Percentiles rank a stretch among this genome's conserved stretches.
Conservation (phyloP, 2,797 vertebrate genomes). For the Protonibea diacanthus region DNA sequence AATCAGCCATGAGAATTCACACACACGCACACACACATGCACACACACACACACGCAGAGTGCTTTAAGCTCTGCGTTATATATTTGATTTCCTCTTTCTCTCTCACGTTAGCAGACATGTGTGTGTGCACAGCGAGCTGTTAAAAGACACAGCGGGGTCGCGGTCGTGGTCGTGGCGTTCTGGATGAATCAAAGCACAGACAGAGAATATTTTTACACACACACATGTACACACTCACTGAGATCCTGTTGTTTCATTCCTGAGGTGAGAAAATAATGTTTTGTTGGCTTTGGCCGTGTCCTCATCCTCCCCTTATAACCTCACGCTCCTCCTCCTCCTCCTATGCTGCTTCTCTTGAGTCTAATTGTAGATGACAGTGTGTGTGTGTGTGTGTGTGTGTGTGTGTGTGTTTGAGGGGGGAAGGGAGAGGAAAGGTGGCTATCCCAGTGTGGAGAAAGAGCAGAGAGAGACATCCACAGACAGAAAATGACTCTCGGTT, state of each 20-base stretch:
- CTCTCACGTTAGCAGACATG: conserved; percentile 23
- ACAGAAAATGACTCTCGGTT: conserved; percentile 51
- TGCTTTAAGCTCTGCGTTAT: conserved; percentile 29
- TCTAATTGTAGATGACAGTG: conserved; percentile 81
- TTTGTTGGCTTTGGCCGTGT: conserved; percentile 57
- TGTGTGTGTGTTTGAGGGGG: conserved; percentile 69
- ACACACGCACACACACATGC: conserved; percentile 14
- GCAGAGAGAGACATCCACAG: conserved; percentile 45
- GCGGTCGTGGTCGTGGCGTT: neutral
- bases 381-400: conserved; percentile 63
- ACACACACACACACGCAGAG: conserved; percentile 10
- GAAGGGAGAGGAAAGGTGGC: conserved; percentile 75
- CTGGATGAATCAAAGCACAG: conserved; percentile 1
- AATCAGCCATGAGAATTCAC: conserved; percentile 56
- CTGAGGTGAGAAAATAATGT: conserved; percentile 63
- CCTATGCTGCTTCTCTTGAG: conserved; percentile 76
- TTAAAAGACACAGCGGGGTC: conserved; percentile 18
- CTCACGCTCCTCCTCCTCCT: conserved; percentile 67
- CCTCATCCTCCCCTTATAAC: conserved; percentile 64
- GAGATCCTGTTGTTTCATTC: conserved; percentile 47
- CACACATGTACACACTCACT: conserved; percentile 11
- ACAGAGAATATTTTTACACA: conserved; percentile 35
- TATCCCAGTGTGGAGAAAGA: conserved; percentile 50
- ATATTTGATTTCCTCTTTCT: conserved; percentile 31
- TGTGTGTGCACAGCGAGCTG: conserved; percentile 37